phyloP scores from a whole-genome alignment of 2,113 vertebrate species.

The Fregetta grallaria region DNA sequence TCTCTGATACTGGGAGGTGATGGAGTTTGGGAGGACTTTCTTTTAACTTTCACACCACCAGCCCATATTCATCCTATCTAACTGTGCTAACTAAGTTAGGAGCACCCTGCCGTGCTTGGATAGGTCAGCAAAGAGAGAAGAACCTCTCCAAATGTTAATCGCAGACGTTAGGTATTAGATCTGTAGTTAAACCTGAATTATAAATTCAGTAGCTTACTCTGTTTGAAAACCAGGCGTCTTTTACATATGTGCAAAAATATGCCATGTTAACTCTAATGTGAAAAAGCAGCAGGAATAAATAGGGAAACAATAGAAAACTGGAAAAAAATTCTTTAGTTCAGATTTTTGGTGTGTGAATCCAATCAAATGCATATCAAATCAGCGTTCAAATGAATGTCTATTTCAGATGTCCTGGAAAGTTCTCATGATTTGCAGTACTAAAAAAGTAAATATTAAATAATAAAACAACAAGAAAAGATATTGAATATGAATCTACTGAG shows the following conservation, averaged over 20 bases:
- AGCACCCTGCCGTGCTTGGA: neutral
- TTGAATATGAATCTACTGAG: neutral
- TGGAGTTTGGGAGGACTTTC: neutral
- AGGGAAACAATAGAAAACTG: neutral
- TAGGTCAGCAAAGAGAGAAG: neutral
- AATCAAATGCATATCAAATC: neutral
- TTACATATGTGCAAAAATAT: neutral
- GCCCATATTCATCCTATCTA: neutral
- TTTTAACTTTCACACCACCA: neutral
- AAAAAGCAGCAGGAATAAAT: constrained; percentile 7
- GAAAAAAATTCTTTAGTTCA: neutral
- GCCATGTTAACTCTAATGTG: neutral
- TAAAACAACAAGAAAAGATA: neutral
- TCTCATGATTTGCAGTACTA: neutral
- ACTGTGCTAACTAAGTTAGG: neutral
- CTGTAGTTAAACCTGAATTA: neutral
- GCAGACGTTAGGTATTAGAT: neutral
- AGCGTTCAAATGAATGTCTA: neutral
- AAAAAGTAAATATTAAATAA: neutral
- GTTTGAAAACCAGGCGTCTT: neutral
- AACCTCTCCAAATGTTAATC: neutral
- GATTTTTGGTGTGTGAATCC: neutral
- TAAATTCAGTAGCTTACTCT: neutral
- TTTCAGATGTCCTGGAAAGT: neutral
- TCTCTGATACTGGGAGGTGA: neutral